Base-by-base conservation (phyloP, 1,140 invertebrate species). In the Chrysopa pallens region DNA sequence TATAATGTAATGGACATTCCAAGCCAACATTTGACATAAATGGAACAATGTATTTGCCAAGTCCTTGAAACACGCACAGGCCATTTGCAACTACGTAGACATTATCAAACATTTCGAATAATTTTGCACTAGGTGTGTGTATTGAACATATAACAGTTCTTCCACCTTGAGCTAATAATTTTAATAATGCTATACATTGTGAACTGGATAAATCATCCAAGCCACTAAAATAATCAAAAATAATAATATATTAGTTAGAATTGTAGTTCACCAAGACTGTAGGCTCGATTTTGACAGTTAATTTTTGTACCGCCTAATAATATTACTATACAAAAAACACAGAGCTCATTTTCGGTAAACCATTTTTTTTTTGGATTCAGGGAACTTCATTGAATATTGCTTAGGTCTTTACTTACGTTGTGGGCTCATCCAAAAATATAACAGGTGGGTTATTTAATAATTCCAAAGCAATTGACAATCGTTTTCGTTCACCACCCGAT, bases 391-490 rank as follows among this genome's bases (percentile, higher is more conserved):
- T n/a, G n/a, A n/a, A n/a, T n/a, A n/a, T n/a, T n/a, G n/a, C n/a
- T n/a, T n/a, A n/a, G n/a, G n/a, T n/a, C n/a, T 23, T 23, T 2
- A 23, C 72, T 76, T 63, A 86, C 83, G 80, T 84, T 2, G 83
- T 87, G 1, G 83, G 82, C 58, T 87, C 82, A 53, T 87, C 83
- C 6, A 87, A 58, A 53, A 87, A 85, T 45, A 87, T 68, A 2
- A 96, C 76, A 2, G 90, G 86, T n/a, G 93, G 93, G 63, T 96
- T 95, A 61, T 93, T 91, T 11, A 96, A 68, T 8, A 97, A 67
- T 63, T 96, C 92, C 15, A 93, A 58, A 6, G 90, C 92, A 29
- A 96, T 91, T 1, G 85, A 87, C 6, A 97, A 63, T 28, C 92
- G 67, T 59, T 96, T 97, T 40, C 74, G 74, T 62, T 96, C 90